These are phyloP conservation scores for Chiroxiphia lanceolata DNA, from an alignment of 2,797 vertebrate species.

Conservation along the genomic window DNA sequence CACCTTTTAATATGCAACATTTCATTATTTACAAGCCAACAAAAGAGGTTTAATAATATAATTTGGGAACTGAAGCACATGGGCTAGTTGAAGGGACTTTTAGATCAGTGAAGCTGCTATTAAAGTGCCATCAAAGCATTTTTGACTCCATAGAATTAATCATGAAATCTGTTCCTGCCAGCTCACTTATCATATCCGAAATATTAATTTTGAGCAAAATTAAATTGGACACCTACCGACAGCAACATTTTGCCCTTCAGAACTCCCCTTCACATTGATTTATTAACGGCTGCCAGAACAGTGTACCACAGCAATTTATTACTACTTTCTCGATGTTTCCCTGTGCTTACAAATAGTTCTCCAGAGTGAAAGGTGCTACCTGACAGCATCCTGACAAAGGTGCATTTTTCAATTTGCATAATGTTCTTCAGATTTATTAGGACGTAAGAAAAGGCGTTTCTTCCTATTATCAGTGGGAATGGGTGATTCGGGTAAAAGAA, in stretches of 20 bases:
- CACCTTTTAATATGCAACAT: constrained; percentile 12
- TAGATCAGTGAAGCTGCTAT: constrained; percentile 74
- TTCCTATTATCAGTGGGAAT: constrained; percentile 52
- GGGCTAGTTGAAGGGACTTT: constrained; percentile 66
- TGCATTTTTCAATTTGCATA: constrained; percentile 77
- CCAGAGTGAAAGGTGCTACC: constrained; percentile 74
- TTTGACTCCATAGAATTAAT: constrained; percentile 81
- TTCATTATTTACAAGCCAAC: constrained; percentile 48
- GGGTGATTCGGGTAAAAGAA: constrained; percentile 52
- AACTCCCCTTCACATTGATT: constrained; percentile 83
- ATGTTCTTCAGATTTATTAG: constrained; percentile 68
- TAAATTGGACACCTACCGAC: constrained; percentile 83
- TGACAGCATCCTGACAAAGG: constrained; percentile 70
- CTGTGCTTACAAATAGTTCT: constrained; percentile 78
- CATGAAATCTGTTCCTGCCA: constrained; percentile 83
- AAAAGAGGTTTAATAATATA: constrained; percentile 59
- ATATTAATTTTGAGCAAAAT: constrained; percentile 86
- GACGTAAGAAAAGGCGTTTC: constrained; percentile 58
- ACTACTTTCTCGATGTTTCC: constrained; percentile 77
- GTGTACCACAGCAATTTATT: constrained; percentile 77
- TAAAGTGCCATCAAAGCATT: constrained; percentile 82
- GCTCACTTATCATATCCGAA: constrained; percentile 84
- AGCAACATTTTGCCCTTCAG: constrained; percentile 85
- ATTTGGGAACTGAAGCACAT: constrained; percentile 60
- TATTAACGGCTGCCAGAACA: constrained; percentile 82